Percentiles rank a stretch among this genome's conserved stretches.
Conservation (phyloP, 2,797 vertebrate genomes). For the Enoplosus armatus region DNA sequence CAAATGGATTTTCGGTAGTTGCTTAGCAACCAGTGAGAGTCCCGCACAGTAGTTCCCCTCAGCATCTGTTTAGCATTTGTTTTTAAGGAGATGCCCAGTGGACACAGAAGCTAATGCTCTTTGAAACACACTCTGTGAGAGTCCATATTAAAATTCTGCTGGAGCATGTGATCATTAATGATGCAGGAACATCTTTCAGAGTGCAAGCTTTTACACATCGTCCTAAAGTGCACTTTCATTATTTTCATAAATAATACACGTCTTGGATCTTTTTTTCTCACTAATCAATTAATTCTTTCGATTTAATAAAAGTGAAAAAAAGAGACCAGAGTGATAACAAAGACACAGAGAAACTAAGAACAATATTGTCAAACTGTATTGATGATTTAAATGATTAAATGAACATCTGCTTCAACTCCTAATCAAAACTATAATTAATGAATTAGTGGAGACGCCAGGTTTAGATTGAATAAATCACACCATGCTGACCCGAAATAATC, state of each 20-base stretch:
- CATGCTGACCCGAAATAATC: not conserved
- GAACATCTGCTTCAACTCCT: not conserved
- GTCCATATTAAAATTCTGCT: constrained; percentile 18
- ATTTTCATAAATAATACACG: not conserved
- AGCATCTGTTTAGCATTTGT: constrained; percentile 54
- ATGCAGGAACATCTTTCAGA: not conserved
- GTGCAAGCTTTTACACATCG: not conserved
- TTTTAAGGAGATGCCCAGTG: constrained; percentile 47
- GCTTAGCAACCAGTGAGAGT: constrained; percentile 63
- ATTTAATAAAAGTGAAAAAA: not conserved
- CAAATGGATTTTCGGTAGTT: constrained; percentile 38
- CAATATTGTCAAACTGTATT: not conserved
- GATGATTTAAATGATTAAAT: not conserved
- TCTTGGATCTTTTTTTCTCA: not conserved
- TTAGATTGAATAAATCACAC: not conserved
- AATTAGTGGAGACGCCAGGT: too few species aligned
- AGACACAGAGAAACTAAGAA: not conserved
- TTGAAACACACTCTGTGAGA: constrained; percentile 10
- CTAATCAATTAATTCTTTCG: not conserved
- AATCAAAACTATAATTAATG: not conserved
- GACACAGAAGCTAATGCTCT: constrained; percentile 26
- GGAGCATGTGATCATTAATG: not conserved
- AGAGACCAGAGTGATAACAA: not conserved
- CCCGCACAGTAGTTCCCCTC: constrained; percentile 15
- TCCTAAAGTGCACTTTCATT: not conserved